Evolutionary conservation across 2,113 vertebrate genomes (phyloP).

Genomic region (Elanoides forficatus): DNA sequence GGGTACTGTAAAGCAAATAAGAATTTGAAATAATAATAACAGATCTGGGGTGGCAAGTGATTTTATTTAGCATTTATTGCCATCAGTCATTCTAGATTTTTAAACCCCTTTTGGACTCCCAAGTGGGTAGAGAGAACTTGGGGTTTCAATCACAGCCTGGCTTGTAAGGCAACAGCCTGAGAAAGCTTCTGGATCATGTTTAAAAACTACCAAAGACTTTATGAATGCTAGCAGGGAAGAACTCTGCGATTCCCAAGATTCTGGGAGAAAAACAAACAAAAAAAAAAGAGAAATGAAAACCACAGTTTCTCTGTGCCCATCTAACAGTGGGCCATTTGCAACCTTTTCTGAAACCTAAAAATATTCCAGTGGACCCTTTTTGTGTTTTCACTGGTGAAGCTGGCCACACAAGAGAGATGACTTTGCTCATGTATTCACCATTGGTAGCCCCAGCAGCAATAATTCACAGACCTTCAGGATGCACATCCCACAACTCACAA

Average conservation of each 20-base stretch:
- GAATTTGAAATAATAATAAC: neutral
- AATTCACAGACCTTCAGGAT: neutral
- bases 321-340: neutral
- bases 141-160: neutral
- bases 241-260: neutral
- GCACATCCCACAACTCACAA: neutral
- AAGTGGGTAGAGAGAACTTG: neutral
- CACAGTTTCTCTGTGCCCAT: neutral
- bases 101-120: neutral
- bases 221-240: neutral
- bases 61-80: neutral
- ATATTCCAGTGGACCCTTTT: neutral
- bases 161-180: neutral
- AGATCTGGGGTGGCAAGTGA: neutral
- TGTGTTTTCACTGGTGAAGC: neutral
- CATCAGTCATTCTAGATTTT: neutral
- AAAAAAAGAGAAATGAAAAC: neutral
- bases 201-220: neutral
- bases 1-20: neutral
- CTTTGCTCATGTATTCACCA: neutral
- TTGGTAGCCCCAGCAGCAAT: neutral
- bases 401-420: rapidly evolving
- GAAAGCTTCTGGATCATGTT: neutral
- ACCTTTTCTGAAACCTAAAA: neutral
- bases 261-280: rapidly evolving